These are phyloP conservation scores for Battus philenor DNA, from an alignment of 1,140 invertebrate genomes.

Conservation along the genomic window DNA sequence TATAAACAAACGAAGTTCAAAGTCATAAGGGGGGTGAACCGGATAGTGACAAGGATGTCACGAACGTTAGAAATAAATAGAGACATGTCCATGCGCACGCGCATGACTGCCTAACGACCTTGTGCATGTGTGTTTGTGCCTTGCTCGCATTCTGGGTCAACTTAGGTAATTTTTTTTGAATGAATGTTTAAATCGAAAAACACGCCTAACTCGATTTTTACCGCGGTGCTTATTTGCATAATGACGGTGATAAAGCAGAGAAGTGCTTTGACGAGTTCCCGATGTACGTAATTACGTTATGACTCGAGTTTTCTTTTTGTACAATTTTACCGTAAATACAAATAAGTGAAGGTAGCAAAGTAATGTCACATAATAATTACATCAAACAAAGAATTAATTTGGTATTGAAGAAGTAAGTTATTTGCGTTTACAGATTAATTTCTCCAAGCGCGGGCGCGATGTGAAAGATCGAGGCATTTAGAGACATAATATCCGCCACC, in stretches of 20 bases:
- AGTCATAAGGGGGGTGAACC: constrained; percentile 8
- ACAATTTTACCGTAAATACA: too few species aligned
- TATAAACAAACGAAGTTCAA: constrained; percentile 8
- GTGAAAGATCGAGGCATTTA: constrained; percentile 6
- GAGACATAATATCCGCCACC: constrained; percentile 6
- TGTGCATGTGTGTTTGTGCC: constrained; percentile 16
- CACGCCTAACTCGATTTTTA: neutral
- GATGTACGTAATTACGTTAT: too few species aligned
- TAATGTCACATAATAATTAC: too few species aligned
- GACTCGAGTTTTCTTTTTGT: too few species aligned
- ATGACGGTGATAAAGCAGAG: too few species aligned
- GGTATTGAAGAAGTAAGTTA: too few species aligned
- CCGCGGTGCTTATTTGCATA: constrained; percentile 4
- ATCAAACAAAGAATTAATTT: too few species aligned
- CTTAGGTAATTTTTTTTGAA: neutral
- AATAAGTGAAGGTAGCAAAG: too few species aligned
- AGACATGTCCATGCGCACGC: constrained; percentile 15
- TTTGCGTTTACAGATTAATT: too few species aligned
- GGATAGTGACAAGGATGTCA: constrained; percentile 27
- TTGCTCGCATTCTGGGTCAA: constrained; percentile 18
- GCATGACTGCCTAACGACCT: constrained; percentile 22
- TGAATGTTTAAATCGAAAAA: neutral
- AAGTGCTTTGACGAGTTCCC: too few species aligned
- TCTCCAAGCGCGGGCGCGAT: neutral
- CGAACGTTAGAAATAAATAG: constrained; percentile 18